A percentile compares a stretch with the other conserved stretches of the same genome.
Evolutionary conservation across 1,140 invertebrate genomes (phyloP).

Genomic region (Nasonia longicornis): DNA sequence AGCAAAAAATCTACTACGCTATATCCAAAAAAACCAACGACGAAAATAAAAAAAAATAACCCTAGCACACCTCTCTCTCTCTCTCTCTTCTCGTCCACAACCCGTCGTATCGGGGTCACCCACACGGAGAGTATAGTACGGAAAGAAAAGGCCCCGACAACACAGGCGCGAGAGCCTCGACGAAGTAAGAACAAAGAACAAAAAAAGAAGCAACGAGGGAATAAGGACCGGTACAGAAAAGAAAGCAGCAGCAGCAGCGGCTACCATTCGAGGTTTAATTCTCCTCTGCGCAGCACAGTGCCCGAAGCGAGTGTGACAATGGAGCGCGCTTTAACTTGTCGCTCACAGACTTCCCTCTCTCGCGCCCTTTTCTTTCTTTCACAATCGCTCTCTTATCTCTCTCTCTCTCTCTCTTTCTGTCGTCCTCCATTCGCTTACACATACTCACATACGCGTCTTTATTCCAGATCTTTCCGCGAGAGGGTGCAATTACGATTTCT

Average conservation of each 20-base stretch:
- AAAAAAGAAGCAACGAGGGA: not conserved
- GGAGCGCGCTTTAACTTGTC: conserved; percentile 34
- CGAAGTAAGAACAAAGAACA: not conserved
- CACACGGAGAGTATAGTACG: not conserved
- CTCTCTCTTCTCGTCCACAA: not conserved
- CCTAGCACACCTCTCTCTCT: not conserved
- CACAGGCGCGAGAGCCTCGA: not conserved
- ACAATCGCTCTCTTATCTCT: not conserved
- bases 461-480: conserved; percentile 10
- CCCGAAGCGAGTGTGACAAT: conserved; percentile 11
- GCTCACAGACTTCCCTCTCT: conserved; percentile 29
- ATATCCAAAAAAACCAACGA: not conserved
- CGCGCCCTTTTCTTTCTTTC: not conserved
- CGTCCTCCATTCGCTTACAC: not conserved
- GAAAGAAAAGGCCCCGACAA: not conserved
- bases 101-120: conserved; percentile 11
- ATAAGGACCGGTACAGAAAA: not conserved
- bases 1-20: not conserved
- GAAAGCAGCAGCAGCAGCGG: not conserved
- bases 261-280: conserved; percentile 10
- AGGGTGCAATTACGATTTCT: conserved; percentile 35
- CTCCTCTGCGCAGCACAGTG: not conserved
- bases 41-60: not conserved
- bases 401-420: not conserved
- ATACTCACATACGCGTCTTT: not conserved